Base-by-base conservation (phyloP, 2,113 vertebrate genomes). In the Chrysemys picta region DNA sequence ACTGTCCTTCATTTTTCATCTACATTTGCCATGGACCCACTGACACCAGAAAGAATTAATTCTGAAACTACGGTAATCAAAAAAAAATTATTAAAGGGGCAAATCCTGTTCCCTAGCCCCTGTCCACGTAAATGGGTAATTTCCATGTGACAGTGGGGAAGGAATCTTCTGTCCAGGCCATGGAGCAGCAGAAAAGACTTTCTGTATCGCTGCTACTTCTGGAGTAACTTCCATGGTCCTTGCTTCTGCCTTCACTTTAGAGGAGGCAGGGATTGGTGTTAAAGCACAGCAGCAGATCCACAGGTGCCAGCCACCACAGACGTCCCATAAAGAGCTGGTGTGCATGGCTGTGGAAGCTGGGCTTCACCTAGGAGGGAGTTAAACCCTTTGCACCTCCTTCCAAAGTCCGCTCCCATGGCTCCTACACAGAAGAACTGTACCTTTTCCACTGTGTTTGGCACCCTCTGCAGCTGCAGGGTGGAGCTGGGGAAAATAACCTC, bases 31-130 rank as follows among this genome's bases (percentile, higher is more conserved):
- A 27, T 31, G 47, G 80, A 80, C 49, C 11, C 19, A 4, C 22
- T 87, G 85, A 52, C 87, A 29, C 79, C 47, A 90, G 65, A 76
- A 85, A 52, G 89, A 90, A 78, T 21, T 4, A 24, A 19, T 17
- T 54, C 3, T 94, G 78, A 94, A 94, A 93, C 47, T 17, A 12
- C 27, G 42, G 31, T 52, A 69, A 21, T 9, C 84, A 24, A 62
- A 93, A 17, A 22, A 69, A 47, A 31, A 87, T 79, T 52, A 25
- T 52, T 82, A 31, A 92, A 78, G 21, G 82, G 83, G 11, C 22
- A 88, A 54, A 91, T 86, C 29, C 25, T 24, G 4, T 94, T 91
- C 65, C 86, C 6, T 19, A 24, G 8, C 7, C 17, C 49, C 45
- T 76, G 29, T 29, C n/a, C 62, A 92, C 47, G 29, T 80, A 9